These are phyloP conservation scores for Steromphala cineraria DNA, from an alignment of 2,888 invertebrate species.

Conservation along the genomic window DNA sequence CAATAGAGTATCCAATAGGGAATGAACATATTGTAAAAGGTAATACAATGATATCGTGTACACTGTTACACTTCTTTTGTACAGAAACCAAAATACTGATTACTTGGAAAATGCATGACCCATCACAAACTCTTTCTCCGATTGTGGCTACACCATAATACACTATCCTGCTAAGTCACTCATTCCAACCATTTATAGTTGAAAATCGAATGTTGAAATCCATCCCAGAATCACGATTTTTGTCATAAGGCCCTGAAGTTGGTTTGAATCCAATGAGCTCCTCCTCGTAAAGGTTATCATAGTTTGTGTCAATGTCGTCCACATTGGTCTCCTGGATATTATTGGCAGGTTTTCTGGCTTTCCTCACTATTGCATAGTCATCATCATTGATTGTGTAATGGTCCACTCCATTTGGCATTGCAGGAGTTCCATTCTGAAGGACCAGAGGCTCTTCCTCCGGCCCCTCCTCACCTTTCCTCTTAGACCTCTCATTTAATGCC, in stretches of 20 bases:
- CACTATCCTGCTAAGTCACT: neutral
- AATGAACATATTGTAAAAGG: too few species aligned
- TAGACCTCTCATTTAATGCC: constrained; percentile 29
- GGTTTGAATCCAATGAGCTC: constrained; percentile 34
- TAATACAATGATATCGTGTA: too few species aligned
- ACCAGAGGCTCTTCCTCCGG: constrained; percentile 12
- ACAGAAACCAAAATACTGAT: too few species aligned
- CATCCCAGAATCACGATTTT: constrained; percentile 27
- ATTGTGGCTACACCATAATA: too few species aligned
- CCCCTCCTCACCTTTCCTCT: neutral
- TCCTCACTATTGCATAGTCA: constrained; percentile 50
- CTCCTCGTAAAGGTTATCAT: constrained; percentile 20
- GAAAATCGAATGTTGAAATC: constrained; percentile 21
- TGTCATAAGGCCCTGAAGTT: constrained; percentile 42
- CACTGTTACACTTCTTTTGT: too few species aligned
- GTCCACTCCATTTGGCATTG: constrained; percentile 43
- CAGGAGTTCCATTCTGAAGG: constrained; percentile 24
- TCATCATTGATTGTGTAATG: constrained; percentile 45
- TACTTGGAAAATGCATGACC: too few species aligned
- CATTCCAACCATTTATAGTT: neutral
- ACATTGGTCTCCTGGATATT: constrained; percentile 32
- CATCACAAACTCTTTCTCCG: too few species aligned
- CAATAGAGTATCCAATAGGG: too few species aligned
- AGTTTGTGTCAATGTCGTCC: constrained; percentile 20
- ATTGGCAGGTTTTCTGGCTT: constrained; percentile 45